These are phyloP conservation scores for Eledona agricola DNA, from an alignment of 2,888 invertebrate genomes.

Conservation along the genomic window DNA sequence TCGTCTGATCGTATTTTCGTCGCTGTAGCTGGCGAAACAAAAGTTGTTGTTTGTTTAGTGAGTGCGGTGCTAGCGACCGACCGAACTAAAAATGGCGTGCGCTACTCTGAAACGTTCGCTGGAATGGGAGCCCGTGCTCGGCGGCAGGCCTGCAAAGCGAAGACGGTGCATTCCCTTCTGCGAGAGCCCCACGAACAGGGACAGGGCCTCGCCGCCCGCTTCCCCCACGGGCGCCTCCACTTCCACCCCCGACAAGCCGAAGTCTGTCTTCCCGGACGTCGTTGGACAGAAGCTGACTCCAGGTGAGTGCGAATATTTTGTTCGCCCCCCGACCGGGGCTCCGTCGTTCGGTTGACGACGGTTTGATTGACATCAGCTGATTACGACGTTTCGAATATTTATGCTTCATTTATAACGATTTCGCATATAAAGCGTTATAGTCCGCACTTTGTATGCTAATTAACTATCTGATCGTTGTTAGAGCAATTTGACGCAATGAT, in stretches of 20 bases:
- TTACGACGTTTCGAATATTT: no score
- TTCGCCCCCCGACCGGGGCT: no score
- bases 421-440: no score
- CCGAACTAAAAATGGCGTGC: slow-evolving; percentile 87
- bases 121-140: slow-evolving; percentile 93
- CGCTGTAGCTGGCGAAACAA: slow-evolving; percentile 62
- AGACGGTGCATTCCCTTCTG: slow-evolving; percentile 92
- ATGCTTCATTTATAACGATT: no score
- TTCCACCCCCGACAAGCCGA: slow-evolving; percentile 63
- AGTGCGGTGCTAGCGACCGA: slow-evolving; percentile 42
- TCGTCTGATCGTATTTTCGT: slow-evolving; percentile 31
- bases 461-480: no score
- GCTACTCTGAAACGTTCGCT: slow-evolving; percentile 95
- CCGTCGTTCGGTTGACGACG: no score
- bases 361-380: no score
- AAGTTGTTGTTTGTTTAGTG: slow-evolving; percentile 71
- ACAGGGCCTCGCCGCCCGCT: slow-evolving; percentile 54
- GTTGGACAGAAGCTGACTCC: slow-evolving; percentile 85
- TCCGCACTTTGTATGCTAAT: no score
- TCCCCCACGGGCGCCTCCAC: slow-evolving; percentile 31
- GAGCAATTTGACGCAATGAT: no score
- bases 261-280: slow-evolving; percentile 84
- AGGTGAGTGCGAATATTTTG: no score
- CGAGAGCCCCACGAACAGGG: slow-evolving; percentile 65
- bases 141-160: slow-evolving; percentile 86